These are phyloP conservation scores for Premnoplex brunnescens DNA, from an alignment of 2,797 vertebrate species.

Conservation along the genomic window DNA sequence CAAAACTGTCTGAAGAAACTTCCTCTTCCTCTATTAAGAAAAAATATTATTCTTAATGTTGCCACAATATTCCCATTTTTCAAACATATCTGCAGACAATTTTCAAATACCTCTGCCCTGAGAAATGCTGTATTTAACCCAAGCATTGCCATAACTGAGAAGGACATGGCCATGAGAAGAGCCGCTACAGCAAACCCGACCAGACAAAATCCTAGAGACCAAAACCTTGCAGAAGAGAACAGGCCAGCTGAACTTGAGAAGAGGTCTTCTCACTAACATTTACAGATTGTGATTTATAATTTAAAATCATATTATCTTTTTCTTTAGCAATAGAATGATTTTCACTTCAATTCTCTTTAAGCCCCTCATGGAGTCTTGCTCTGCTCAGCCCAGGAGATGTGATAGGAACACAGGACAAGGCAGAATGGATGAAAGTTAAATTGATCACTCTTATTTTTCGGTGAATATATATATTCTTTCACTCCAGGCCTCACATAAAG, in stretches of 20 bases:
- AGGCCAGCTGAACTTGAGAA: neutral
- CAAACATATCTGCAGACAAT: neutral
- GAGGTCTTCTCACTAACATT: neutral
- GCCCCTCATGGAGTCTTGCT: neutral
- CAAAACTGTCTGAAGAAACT: neutral
- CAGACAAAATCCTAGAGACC: neutral
- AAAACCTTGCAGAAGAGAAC: neutral
- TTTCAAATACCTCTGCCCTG: neutral
- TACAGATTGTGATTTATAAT: neutral
- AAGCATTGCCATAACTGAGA: neutral
- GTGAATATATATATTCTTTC: slow-evolving; percentile 27
- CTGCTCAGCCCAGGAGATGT: neutral
- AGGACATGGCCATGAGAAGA: neutral
- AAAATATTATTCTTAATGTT: neutral
- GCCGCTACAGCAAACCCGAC: neutral
- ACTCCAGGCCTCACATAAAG: slow-evolving; percentile 45
- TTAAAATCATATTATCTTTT: neutral
- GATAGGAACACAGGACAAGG: neutral
- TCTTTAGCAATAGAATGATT: neutral
- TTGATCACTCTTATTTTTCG: neutral
- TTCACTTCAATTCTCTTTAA: neutral
- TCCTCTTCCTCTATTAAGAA: neutral
- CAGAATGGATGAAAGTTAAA: slow-evolving; percentile 22
- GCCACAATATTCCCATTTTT: neutral
- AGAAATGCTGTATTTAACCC: neutral